Evolutionary conservation across 2,888 invertebrate species (phyloP).

Genomic region (Dexiosoma caninum): DNA sequence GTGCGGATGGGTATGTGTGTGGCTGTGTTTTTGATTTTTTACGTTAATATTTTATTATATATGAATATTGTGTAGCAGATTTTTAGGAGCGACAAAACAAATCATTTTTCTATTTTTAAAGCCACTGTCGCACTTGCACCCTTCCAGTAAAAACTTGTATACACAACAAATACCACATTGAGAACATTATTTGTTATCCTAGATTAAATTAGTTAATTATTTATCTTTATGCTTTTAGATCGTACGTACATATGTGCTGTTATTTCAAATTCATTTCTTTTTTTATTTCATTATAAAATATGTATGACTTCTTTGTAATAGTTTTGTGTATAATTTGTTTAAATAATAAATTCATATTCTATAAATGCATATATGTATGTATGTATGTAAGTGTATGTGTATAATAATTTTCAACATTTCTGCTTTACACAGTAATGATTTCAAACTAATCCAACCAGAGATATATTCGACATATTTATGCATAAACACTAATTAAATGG

Average conservation of each 20-base stretch:
- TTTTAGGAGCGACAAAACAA: slow-evolving; percentile 62
- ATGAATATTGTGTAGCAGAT: slow-evolving; percentile 52
- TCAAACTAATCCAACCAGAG: not conserved
- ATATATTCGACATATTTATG: not conserved
- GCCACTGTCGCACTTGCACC: slow-evolving; percentile 37
- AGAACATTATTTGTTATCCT: not conserved
- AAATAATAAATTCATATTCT: not conserved
- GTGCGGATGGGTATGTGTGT: slow-evolving; percentile 22
- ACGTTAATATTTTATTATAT: slow-evolving; percentile 6
- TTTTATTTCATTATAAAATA: slow-evolving; percentile 2
- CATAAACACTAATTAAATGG: not conserved
- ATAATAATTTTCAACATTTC: not conserved
- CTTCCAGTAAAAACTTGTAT: not conserved
- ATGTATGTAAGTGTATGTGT: not conserved
- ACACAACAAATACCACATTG: slow-evolving; percentile 1
- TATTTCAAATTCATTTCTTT: slow-evolving; percentile 18
- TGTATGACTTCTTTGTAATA: not conserved
- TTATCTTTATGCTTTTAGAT: no score
- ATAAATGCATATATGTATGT: not conserved
- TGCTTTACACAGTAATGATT: not conserved
- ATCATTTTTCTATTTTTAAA: slow-evolving; percentile 57
- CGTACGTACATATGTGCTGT: no score
- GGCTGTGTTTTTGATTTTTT: slow-evolving; percentile 27
- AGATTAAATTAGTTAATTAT: slow-evolving; percentile 4
- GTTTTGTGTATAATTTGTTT: not conserved